Evolutionary conservation across 2,113 vertebrate species (phyloP).

Genomic region (Cariama cristata): DNA sequence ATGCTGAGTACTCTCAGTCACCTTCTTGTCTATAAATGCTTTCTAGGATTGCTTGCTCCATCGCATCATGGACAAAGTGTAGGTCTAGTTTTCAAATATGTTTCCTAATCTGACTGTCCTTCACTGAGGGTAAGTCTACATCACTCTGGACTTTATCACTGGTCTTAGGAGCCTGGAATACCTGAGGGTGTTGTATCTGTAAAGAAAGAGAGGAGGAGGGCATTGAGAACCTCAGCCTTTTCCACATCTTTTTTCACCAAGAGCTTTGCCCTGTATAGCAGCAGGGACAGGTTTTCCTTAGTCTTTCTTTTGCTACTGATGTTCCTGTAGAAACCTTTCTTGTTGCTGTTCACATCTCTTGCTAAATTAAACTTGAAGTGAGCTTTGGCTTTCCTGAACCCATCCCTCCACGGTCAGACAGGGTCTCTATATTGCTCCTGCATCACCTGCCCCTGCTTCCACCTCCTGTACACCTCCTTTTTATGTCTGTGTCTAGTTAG

Average conservation of each 20-base stretch:
- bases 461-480: not conserved
- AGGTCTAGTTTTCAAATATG: not conserved
- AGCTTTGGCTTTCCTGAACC: not conserved
- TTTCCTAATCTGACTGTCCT: not conserved
- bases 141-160: not conserved
- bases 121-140: not conserved
- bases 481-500: accelerated
- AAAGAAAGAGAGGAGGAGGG: not conserved
- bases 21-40: not conserved
- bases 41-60: not conserved
- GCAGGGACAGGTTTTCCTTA: not conserved
- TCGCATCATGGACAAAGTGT: not conserved
- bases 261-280: not conserved
- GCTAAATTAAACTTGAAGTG: accelerated
- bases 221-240: not conserved
- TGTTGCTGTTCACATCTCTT: not conserved
- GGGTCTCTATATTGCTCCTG: not conserved
- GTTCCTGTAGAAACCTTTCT: not conserved
- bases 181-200: not conserved
- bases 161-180: not conserved
- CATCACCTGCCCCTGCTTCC: not conserved
- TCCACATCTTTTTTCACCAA: not conserved
- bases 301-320: not conserved
- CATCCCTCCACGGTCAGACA: not conserved
- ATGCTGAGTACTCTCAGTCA: not conserved